Conservation (phyloP, 2,113 vertebrate species). For the Epinephelus lanceolatus region DNA sequence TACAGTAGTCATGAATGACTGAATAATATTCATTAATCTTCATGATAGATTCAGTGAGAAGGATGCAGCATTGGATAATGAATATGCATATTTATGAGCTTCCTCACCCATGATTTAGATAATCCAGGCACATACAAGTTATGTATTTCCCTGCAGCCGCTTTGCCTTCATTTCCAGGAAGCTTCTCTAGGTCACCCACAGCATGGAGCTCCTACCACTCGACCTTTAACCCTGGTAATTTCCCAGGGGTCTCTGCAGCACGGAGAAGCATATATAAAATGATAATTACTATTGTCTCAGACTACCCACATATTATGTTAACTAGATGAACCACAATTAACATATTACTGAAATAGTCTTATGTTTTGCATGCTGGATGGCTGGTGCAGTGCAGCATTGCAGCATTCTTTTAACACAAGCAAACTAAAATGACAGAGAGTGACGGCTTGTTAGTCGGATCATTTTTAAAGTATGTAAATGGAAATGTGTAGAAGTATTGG, state of each 20-base stretch:
- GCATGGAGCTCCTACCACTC: conserved; percentile 44
- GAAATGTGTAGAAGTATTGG: conserved; percentile 3
- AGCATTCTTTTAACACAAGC: conserved; percentile 12
- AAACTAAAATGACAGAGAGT: conserved; percentile 14
- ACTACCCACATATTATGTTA: conserved; percentile 77
- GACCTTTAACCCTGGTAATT: conserved; percentile 78
- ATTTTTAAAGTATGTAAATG: neutral
- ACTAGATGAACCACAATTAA: conserved; percentile 71
- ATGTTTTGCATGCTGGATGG: conserved; percentile 29
- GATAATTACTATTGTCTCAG: conserved; percentile 64
- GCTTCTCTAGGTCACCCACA: conserved; percentile 66
- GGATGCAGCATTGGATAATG: conserved; percentile 70
- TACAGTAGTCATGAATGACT: conserved; percentile 57
- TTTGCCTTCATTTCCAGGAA: conserved; percentile 58
- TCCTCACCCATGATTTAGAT: conserved; percentile 66
- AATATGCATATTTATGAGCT: conserved; percentile 76
- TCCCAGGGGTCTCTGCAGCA: conserved; percentile 63
- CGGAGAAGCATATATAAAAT: conserved; percentile 67
- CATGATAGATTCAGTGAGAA: conserved; percentile 68
- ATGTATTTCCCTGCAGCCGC: conserved; percentile 45
- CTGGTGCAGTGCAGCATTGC: conserved; percentile 48
- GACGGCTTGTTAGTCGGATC: neutral
- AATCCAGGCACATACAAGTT: conserved; percentile 66
- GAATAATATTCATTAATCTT: conserved; percentile 76
- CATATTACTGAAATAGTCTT: conserved; percentile 55